Percentiles rank a stretch among this genome's conserved stretches.
Conservation (phyloP, 2,888 invertebrate genomes). For the Apoderus coryli region DNA sequence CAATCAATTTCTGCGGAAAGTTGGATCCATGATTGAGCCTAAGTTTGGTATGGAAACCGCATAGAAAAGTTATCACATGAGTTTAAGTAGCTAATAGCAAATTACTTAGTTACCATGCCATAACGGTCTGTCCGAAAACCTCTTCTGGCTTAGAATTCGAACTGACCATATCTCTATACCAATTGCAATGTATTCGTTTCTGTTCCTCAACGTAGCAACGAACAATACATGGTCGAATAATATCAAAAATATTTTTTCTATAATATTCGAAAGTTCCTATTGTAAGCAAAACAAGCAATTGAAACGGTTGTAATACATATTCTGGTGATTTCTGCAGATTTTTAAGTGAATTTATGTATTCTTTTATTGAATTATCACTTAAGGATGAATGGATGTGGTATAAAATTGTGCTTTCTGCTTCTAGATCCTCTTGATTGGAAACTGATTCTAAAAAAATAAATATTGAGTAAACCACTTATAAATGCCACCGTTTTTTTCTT, state of each 20-base stretch:
- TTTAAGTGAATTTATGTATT: slow-evolving; percentile 34
- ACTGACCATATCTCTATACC: slow-evolving; percentile 38
- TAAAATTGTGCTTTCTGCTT: slow-evolving; percentile 45
- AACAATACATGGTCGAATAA: slow-evolving; percentile 27
- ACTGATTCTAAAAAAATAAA: slow-evolving; percentile 27
- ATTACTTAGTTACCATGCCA: too few species aligned
- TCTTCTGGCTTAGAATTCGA: slow-evolving; percentile 28
- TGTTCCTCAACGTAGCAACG: slow-evolving; percentile 26
- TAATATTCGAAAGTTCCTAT: slow-evolving; percentile 34
- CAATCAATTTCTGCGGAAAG: too few species aligned
- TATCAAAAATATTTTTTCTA: slow-evolving; percentile 33
- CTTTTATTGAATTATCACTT: slow-evolving; percentile 33
- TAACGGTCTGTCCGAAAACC: slow-evolving; percentile 30
- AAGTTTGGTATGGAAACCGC: too few species aligned
- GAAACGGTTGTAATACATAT: slow-evolving; percentile 45
- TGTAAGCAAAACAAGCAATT: slow-evolving; percentile 43
- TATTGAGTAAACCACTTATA: neutral
- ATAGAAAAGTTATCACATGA: too few species aligned
- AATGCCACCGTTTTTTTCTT: slow-evolving; percentile 12
- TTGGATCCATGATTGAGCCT: too few species aligned
- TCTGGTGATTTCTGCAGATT: slow-evolving; percentile 40
- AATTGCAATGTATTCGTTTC: slow-evolving; percentile 31
- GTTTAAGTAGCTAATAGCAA: too few species aligned
- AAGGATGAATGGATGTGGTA: slow-evolving; percentile 39
- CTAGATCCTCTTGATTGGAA: slow-evolving; percentile 37